Evolutionary conservation across 2,113 vertebrate species (phyloP), one percentile per base, ranked within the genome.

Genomic region (Cygnus atratus): DNA sequence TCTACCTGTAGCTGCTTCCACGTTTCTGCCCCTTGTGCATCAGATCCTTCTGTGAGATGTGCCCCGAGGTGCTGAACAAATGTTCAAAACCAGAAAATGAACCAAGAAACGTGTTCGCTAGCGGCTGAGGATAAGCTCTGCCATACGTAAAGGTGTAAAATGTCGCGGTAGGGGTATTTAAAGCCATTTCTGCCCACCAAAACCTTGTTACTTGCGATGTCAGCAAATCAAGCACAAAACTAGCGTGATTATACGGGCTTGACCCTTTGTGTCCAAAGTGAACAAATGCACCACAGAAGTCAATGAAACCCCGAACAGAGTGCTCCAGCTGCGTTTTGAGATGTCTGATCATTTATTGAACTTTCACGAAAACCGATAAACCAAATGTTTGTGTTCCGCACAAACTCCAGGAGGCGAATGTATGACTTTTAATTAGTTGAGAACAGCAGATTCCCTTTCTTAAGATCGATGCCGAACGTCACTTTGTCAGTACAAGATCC

Each of bases 231-330:
- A 58, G 10, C 16, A 13, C 7, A 44, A 76, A 50, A 46, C 7
- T 11, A 74, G 37, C 0, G 0, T 5, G 48, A 92, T 57, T 39
- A 26, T 11, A 46, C 13, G 19, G 54, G 57, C 33, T 37, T 24
- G 54, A 54, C 18, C 15, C 6, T 35, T 83, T 48, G 4, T 55
- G 61, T 25, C 63, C 73, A n/a, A 73, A 58, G 10, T 5, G 11
- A 61, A 41, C 5, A 4, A 74, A 4, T 3, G 52, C 0, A 0
- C 13, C 37, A 44, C 18, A 1, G 1, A 48, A 72, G 76, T 22
- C 48, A 66, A 22, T 12, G 25, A 9, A 73, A 35, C 3, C 4
- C 5, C 0, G 15, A n/a, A 24, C 22, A 41, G 5, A 13, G 24
- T 21, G 75, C 37, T 81, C 46, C 62, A 70, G 55, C 18, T 44